Evolutionary conservation across 2,797 vertebrate genomes (phyloP).

Genomic region (Eulemur rubriventer): DNA sequence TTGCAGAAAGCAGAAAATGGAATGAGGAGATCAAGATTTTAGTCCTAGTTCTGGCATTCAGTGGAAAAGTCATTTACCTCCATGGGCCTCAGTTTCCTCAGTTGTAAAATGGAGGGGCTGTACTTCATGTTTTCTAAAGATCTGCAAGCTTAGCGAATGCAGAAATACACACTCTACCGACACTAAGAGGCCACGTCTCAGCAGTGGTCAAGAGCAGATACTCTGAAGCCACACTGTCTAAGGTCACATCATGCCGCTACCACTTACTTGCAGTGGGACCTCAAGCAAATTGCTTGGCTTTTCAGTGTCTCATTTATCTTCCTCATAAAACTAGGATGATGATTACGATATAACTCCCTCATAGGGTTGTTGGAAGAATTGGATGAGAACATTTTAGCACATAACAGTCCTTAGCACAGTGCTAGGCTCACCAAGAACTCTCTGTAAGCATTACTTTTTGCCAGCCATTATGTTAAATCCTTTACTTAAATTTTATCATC

Average conservation of each 20-base stretch:
- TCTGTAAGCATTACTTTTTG: not conserved
- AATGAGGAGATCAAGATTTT: not conserved
- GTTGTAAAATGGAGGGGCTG: not conserved
- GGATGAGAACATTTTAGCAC: not conserved
- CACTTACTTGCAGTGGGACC: not conserved
- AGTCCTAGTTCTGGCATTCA: not conserved
- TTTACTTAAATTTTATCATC: not conserved
- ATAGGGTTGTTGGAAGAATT: not conserved
- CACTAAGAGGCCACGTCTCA: not conserved
- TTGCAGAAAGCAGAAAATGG: not conserved
- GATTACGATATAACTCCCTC: not conserved
- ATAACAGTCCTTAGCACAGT: not conserved
- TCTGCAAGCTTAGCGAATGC: not conserved
- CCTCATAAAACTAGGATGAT: not conserved
- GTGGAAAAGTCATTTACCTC: not conserved
- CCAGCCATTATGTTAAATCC: not conserved
- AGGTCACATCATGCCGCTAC: accelerated
- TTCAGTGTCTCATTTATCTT: not conserved
- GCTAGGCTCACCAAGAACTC: not conserved
- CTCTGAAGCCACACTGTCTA: not conserved
- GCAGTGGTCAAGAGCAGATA: not conserved
- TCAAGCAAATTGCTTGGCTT: not conserved
- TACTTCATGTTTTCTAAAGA: not conserved
- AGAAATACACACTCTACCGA: not conserved
- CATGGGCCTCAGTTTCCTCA: not conserved